phyloP scores from a whole-genome alignment of 2,113 vertebrate species.

The Clupea harengus region DNA sequence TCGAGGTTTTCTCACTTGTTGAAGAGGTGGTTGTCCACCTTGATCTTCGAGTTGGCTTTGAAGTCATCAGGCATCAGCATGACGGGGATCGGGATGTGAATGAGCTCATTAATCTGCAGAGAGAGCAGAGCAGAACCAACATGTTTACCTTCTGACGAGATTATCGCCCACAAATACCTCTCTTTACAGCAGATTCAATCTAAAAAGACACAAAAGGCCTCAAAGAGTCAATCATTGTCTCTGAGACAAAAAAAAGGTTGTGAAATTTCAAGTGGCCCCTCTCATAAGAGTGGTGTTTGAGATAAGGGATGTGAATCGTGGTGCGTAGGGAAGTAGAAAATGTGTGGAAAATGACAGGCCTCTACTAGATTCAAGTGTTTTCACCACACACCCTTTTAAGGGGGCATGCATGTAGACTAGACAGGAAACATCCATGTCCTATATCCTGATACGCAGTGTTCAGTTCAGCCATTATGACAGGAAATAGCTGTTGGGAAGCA shows the following conservation, averaged over 20 bases:
- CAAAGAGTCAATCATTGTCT: background rate
- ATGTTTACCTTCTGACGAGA: background rate
- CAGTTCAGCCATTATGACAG: too few species aligned
- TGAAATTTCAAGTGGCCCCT: background rate
- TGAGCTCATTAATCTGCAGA: slow-evolving; percentile 86
- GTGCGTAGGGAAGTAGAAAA: too few species aligned
- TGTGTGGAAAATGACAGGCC: too few species aligned
- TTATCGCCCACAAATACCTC: background rate
- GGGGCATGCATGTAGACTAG: too few species aligned
- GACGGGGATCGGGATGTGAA: slow-evolving; percentile 87
- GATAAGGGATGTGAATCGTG: background rate
- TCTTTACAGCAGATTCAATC: background rate
- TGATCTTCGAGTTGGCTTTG: slow-evolving; percentile 90
- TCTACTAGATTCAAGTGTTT: too few species aligned
- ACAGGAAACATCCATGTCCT: too few species aligned
- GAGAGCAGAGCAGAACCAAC: background rate
- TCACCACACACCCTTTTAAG: too few species aligned
- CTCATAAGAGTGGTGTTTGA: background rate
- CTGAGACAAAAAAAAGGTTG: background rate
- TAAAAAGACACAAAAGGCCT: background rate
- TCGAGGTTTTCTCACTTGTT: slow-evolving; percentile 80
- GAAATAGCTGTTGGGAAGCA: too few species aligned
- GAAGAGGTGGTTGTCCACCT: slow-evolving; percentile 93
- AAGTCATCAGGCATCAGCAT: slow-evolving; percentile 94
- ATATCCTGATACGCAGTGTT: too few species aligned